These are phyloP conservation scores for Zingel zingel DNA, from an alignment of 2,113 vertebrate genomes.

Conservation along the genomic window DNA sequence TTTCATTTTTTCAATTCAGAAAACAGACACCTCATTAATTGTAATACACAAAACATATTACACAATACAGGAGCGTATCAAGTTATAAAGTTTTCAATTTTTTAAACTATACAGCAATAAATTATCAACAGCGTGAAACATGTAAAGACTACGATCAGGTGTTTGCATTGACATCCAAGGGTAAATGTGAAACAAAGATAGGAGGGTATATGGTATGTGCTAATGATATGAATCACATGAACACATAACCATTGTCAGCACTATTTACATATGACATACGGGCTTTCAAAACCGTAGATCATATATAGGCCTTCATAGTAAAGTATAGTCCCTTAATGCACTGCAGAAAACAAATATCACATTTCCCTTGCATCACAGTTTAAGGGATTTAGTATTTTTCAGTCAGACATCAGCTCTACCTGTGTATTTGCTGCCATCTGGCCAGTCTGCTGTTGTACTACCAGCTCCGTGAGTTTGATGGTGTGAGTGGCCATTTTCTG, in stretches of 20 bases:
- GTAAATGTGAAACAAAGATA: background rate
- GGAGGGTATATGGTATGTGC: background rate
- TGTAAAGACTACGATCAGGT: background rate
- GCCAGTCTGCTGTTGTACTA: slow-evolving; percentile 37
- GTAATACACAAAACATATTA: background rate
- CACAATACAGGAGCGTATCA: background rate
- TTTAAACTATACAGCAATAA: background rate
- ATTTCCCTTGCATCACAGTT: background rate
- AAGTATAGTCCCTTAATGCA: background rate
- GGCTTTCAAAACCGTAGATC: background rate
- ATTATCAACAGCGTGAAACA: background rate
- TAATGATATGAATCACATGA: background rate
- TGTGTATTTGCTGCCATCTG: slow-evolving; percentile 55
- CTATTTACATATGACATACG: background rate
- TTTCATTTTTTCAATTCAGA: background rate
- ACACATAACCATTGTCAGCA: background rate
- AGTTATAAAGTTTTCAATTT: background rate
- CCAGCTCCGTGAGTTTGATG: slow-evolving; percentile 41
- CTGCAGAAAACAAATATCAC: background rate
- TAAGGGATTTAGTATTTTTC: background rate
- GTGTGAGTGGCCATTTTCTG: slow-evolving; percentile 67
- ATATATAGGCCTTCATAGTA: background rate
- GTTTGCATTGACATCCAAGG: background rate
- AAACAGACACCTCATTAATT: background rate
- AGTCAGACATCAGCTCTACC: background rate